Percentiles rank a stretch among this genome's conserved stretches.
phyloP scores from a whole-genome alignment of 35 echinoderm and acorn worm species.

The Amphiura filiformis region DNA sequence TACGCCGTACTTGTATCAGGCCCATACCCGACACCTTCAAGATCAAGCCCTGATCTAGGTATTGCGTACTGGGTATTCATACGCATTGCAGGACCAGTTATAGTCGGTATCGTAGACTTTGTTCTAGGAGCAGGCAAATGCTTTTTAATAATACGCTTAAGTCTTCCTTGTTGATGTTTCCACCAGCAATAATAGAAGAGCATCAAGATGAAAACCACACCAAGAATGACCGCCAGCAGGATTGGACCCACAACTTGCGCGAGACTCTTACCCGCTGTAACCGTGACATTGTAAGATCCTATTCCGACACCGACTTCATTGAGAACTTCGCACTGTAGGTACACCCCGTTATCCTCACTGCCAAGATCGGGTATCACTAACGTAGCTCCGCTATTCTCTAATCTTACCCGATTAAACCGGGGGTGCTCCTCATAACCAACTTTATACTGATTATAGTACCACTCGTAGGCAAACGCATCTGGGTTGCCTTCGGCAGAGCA shows the following conservation, averaged over 20 bases:
- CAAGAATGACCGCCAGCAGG: constrained; percentile 11
- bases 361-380: constrained; percentile 16
- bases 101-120: background rate
- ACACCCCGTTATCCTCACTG: constrained; percentile 14
- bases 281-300: background rate
- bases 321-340: constrained; percentile 1
- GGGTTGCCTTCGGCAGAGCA: constrained; percentile 32
- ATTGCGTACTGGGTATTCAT: constrained; percentile 8
- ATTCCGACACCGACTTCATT: constrained; percentile 21
- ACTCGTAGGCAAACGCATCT: constrained; percentile 21
- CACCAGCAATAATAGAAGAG: constrained; percentile 32
- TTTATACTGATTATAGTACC: constrained; percentile 26
- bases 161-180: constrained; percentile 19
- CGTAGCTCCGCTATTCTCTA: constrained; percentile 20
- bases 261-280: constrained; percentile 12
- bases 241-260: constrained; percentile 41
- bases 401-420: constrained; percentile 18
- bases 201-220: constrained; percentile 23
- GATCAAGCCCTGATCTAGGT: constrained; percentile 13
- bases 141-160: constrained; percentile 41
- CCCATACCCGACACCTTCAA: constrained; percentile 27
- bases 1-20: constrained; percentile 9
- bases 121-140: background rate
- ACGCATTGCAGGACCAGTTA: background rate
- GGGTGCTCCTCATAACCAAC: background rate